These are phyloP conservation scores for Pteropus alecto DNA, from an alignment of 2,113 vertebrate genomes.

Conservation along the genomic window DNA sequence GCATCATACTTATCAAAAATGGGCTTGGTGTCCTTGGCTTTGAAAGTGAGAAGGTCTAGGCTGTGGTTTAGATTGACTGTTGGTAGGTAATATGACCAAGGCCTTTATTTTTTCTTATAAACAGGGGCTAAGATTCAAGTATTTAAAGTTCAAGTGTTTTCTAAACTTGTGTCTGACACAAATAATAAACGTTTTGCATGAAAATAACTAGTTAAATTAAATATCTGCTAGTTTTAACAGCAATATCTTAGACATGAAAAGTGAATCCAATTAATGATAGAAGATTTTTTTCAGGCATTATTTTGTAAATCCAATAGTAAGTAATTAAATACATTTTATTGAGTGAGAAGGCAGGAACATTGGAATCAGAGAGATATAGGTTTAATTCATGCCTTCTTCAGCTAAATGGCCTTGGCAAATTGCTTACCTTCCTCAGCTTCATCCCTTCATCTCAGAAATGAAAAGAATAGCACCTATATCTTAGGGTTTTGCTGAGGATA, in stretches of 20 bases:
- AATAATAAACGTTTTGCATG: background rate
- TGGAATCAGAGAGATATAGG: background rate
- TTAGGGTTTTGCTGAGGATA: background rate
- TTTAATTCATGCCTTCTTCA: background rate
- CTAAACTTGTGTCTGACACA: background rate
- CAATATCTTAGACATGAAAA: background rate
- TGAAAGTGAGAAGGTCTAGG: background rate
- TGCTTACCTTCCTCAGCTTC: background rate
- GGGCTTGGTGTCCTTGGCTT: background rate
- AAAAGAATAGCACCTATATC: background rate
- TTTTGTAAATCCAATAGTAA: background rate
- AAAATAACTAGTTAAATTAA: constrained; percentile 23
- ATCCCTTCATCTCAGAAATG: background rate
- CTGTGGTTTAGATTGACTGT: background rate
- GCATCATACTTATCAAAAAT: background rate
- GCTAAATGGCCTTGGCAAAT: background rate
- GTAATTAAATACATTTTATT: background rate
- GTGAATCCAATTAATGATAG: background rate
- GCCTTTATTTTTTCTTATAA: background rate
- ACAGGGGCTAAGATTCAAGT: background rate
- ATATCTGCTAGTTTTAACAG: constrained; percentile 10
- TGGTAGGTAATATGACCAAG: background rate
- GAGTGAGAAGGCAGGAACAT: background rate
- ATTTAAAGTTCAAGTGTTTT: constrained; percentile 4
- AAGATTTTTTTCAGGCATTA: background rate